A percentile compares a stretch with the other conserved stretches of the same genome.
Conservation (phyloP, 2,888 invertebrate genomes). For the Hypselothyrea guttata region DNA sequence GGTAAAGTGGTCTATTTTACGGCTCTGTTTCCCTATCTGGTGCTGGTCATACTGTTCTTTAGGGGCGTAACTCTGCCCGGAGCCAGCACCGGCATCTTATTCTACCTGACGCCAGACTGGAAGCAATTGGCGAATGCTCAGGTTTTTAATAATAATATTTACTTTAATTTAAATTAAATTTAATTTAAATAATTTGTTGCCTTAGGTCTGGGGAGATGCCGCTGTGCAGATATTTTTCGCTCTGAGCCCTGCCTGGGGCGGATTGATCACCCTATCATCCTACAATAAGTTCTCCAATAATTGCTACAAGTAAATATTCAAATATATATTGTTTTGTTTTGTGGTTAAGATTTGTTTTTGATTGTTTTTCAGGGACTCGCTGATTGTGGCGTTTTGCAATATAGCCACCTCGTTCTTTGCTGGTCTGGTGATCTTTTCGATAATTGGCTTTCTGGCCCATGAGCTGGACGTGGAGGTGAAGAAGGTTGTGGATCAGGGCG, state of each 20-base stretch:
- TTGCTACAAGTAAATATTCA: slow-evolving; percentile 86
- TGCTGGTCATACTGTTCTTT: slow-evolving; percentile 89
- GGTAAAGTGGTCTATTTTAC: slow-evolving; percentile 92
- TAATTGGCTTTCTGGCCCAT: slow-evolving; percentile 91
- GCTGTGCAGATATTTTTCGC: slow-evolving; percentile 95
- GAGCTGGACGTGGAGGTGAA: slow-evolving; percentile 88
- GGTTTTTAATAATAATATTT: slow-evolving; percentile 77
- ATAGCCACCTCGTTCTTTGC: slow-evolving; percentile 91
- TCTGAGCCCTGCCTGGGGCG: slow-evolving; percentile 93
- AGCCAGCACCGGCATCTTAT: slow-evolving; percentile 89
- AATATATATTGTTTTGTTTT: no score
- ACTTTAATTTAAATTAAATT: no score
- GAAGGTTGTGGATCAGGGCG: slow-evolving; percentile 89
- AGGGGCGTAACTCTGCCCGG: slow-evolving; percentile 91
- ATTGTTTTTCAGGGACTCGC: slow-evolving; percentile 85
- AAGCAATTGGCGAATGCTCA: slow-evolving; percentile 88
- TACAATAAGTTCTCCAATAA: slow-evolving; percentile 94
- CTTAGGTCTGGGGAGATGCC: slow-evolving; percentile 93
- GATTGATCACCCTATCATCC: slow-evolving; percentile 91
- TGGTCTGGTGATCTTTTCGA: slow-evolving; percentile 90
- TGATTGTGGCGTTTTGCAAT: slow-evolving; percentile 90
- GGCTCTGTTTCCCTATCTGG: slow-evolving; percentile 89
- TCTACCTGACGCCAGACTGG: slow-evolving; percentile 91
- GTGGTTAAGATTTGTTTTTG: not conserved
- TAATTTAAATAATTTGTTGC: no score